Conservation (phyloP, 2,113 vertebrate species). For the Rhinichthys klamathensis region DNA sequence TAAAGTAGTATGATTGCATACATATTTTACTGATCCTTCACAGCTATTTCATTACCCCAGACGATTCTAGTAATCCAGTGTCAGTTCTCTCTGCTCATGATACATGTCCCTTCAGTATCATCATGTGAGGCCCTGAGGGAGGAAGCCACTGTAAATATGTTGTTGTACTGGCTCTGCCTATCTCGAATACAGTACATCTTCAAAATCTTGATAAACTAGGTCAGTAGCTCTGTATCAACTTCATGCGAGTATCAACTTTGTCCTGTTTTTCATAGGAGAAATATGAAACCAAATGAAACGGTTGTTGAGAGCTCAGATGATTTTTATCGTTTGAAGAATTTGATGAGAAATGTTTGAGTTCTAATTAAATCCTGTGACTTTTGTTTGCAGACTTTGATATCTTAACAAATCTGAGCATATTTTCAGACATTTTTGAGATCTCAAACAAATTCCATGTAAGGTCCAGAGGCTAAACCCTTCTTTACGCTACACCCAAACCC, state of each 20-base stretch:
- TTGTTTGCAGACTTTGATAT: too few species aligned
- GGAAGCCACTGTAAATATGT: constrained; percentile 10
- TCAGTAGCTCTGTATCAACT: not conserved
- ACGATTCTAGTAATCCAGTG: not conserved
- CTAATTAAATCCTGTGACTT: too few species aligned
- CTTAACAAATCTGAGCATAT: not conserved
- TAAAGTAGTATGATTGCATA: not conserved
- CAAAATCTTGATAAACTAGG: not conserved
- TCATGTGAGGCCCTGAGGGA: constrained; percentile 12
- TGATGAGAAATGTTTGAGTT: not conserved
- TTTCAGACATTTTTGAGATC: not conserved
- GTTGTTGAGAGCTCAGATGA: not conserved
- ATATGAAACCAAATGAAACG: not conserved
- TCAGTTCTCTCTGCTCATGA: not conserved
- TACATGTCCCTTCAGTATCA: constrained; percentile 3
- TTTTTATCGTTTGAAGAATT: not conserved
- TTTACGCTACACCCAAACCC: constrained; percentile 7
- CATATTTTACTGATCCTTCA: not conserved
- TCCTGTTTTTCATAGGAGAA: not conserved
- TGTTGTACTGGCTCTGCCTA: not conserved
- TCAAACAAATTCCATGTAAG: not conserved
- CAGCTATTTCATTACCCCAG: not conserved
- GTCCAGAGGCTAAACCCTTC: not conserved
- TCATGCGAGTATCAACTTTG: not conserved
- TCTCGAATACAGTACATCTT: not conserved